Conservation (phyloP, 2,797 vertebrate species). For the Pangasius djambal region DNA sequence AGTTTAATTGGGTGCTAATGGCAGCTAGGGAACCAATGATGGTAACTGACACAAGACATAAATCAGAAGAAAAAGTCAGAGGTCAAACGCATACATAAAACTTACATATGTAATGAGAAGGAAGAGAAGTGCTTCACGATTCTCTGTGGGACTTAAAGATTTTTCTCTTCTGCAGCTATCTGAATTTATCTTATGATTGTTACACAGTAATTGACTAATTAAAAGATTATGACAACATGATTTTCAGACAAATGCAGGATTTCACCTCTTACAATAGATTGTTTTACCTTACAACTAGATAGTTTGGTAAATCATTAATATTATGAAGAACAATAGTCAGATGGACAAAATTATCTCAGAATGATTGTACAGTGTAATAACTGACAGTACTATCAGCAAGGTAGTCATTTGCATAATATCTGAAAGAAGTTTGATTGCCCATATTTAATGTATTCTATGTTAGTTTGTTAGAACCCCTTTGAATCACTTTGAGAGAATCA, state of each 20-base stretch:
- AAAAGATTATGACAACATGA: background rate
- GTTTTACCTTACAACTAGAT: too few species aligned
- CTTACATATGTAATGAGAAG: slow-evolving; percentile 62
- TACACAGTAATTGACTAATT: slow-evolving; percentile 6
- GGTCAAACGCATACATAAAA: slow-evolving; percentile 66
- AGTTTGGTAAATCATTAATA: too few species aligned
- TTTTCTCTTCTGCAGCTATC: slow-evolving; percentile 28
- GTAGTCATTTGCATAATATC: too few species aligned
- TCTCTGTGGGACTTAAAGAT: slow-evolving; percentile 9
- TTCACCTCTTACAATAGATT: too few species aligned
- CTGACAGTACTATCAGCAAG: too few species aligned
- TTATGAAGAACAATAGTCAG: too few species aligned
- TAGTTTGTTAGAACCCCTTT: too few species aligned
- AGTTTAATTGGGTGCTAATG: slow-evolving; percentile 66
- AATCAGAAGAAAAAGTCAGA: slow-evolving; percentile 64
- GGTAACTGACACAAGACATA: slow-evolving; percentile 64
- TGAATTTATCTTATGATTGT: slow-evolving; percentile 27
- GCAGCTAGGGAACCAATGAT: slow-evolving; percentile 63
- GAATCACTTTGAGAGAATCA: too few species aligned
- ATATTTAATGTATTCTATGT: too few species aligned
- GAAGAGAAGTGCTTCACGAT: slow-evolving; percentile 46
- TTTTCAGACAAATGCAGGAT: slow-evolving; percentile 5
- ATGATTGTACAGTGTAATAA: too few species aligned
- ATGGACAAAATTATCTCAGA: too few species aligned
- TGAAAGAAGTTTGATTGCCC: too few species aligned